phyloP scores from a whole-genome alignment of 2,113 vertebrate genomes.

The Alethe castanea region DNA sequence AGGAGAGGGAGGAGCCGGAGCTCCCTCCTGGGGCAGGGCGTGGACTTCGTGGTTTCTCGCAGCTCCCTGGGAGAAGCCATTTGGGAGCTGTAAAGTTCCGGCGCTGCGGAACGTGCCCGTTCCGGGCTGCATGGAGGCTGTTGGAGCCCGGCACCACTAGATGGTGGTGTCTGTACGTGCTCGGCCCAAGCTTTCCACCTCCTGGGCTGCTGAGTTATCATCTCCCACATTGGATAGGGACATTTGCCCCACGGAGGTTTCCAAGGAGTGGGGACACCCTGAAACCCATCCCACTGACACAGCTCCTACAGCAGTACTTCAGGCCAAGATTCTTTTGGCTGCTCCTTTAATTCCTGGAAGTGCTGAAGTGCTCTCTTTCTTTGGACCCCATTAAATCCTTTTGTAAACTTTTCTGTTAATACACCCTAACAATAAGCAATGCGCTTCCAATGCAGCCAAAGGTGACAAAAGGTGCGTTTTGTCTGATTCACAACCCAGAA shows the following conservation, averaged over 20 bases:
- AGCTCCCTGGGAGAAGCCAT: not conserved
- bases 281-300: not conserved
- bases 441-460: not conserved
- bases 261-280: not conserved
- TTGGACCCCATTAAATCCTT: not conserved
- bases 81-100: rapidly evolving
- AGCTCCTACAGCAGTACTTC: not conserved
- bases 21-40: not conserved
- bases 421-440: not conserved
- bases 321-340: not conserved
- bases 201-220: not conserved
- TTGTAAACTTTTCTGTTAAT: not conserved
- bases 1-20: rapidly evolving
- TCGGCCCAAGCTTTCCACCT: not conserved
- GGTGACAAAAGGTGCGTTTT: not conserved
- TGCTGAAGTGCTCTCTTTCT: not conserved
- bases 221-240: not conserved
- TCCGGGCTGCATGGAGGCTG: not conserved
- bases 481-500: not conserved
- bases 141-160: not conserved
- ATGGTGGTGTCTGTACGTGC: not conserved
- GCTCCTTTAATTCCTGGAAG: not conserved
- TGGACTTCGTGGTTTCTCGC: not conserved
- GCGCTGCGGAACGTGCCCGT: rapidly evolving
- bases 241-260: not conserved